Percentiles rank a stretch among this genome's conserved stretches.
Conservation (phyloP, 1,140 invertebrate genomes). For the Drosophila aff. region DNA sequence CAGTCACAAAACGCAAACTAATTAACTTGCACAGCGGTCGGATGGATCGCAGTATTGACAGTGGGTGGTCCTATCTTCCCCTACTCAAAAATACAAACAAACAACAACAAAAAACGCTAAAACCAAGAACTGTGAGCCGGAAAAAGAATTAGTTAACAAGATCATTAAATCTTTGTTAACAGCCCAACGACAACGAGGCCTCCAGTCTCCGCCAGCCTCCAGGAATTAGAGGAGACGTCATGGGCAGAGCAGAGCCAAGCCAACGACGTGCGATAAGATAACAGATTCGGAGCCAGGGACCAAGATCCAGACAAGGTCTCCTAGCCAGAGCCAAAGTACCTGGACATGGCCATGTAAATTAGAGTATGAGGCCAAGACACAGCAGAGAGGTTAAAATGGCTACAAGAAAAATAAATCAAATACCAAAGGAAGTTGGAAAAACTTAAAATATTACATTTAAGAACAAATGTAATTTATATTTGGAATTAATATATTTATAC, state of each 20-base stretch:
- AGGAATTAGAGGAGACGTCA: conserved; percentile 55
- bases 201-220: background rate
- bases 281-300: conserved; percentile 25
- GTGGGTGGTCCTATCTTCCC: conserved; percentile 60
- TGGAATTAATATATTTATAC: background rate
- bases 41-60: conserved; percentile 22
- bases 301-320: conserved; percentile 19
- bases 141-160: conserved; percentile 78
- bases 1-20: conserved; percentile 47
- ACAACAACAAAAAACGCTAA: background rate
- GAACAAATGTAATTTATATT: too few relatives aligned
- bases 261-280: conserved; percentile 61
- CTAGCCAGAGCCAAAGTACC: conserved; percentile 17
- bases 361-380: conserved; percentile 42
- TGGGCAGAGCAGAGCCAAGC: conserved; percentile 16
- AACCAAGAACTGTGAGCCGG: conserved; percentile 17
- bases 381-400: conserved; percentile 1
- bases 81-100: background rate
- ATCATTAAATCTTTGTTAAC: conserved; percentile 81
- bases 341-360: conserved; percentile 46
- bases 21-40: conserved; percentile 71
- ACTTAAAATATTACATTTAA: too few relatives aligned
- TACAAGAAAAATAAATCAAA: background rate
- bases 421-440: background rate
- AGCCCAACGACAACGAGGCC: conserved; percentile 29